A percentile compares a stretch with the other conserved stretches of the same genome.
These are phyloP conservation scores for Pampusana beccarii DNA, from an alignment of 2,113 vertebrate genomes.

Conservation along the genomic window DNA sequence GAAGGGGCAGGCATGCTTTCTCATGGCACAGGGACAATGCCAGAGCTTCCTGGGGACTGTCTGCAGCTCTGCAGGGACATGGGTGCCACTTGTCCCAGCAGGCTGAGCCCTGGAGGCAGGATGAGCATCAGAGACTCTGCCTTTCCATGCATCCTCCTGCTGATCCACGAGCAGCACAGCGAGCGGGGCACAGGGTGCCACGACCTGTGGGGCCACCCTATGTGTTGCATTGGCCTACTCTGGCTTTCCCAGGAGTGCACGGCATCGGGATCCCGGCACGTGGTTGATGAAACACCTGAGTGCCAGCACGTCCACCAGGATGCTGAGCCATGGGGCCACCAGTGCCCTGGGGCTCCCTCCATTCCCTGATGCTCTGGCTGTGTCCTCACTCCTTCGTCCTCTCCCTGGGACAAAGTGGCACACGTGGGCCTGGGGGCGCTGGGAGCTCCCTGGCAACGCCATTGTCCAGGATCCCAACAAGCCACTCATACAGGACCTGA, in stretches of 20 bases:
- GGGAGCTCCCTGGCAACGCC: neutral
- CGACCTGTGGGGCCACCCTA: neutral
- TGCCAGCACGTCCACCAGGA: rapidly evolving
- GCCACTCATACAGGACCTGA: neutral
- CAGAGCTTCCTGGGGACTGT: neutral
- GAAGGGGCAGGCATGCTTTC: neutral
- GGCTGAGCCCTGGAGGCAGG: neutral
- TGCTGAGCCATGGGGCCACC: neutral
- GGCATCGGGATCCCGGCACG: rapidly evolving
- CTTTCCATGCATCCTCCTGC: neutral
- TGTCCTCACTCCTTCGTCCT: rapidly evolving
- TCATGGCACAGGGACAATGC: neutral
- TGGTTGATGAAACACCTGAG: neutral
- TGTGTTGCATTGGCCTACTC: rapidly evolving
- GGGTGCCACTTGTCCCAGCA: rapidly evolving
- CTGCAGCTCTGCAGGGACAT: neutral
- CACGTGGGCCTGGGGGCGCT: neutral
- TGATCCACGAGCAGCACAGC: rapidly evolving
- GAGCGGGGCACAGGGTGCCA: rapidly evolving
- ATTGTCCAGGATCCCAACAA: neutral
- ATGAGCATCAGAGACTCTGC: rapidly evolving
- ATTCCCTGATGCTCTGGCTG: neutral
- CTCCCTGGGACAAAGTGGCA: neutral
- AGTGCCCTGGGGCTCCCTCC: neutral
- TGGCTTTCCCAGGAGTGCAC: neutral